Conservation (phyloP, 2,113 vertebrate genomes). For the Dinomys branickii region DNA sequence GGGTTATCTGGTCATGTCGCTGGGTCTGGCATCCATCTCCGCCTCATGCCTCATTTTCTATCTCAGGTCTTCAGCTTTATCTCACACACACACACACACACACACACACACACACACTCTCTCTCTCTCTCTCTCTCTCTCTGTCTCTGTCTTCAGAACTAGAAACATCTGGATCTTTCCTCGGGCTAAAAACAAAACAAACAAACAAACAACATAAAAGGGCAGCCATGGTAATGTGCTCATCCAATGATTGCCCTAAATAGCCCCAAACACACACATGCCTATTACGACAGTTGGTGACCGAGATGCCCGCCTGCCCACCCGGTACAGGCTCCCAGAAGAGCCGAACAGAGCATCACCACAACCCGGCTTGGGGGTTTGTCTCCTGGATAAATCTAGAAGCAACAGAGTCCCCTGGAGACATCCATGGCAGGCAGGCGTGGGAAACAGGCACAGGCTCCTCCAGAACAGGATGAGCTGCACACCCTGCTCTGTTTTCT, state of each 20-base stretch:
- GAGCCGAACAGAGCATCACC: neutral
- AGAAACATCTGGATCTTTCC: constrained; percentile 74
- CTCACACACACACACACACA: too few relatives aligned
- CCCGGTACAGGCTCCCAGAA: neutral
- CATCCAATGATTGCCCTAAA: neutral
- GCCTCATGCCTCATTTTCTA: too few relatives aligned
- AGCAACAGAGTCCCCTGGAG: neutral
- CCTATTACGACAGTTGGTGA: neutral
- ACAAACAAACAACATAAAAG: constrained; percentile 48
- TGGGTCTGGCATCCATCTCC: too few relatives aligned
- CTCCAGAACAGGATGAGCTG: neutral
- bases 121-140: neutral
- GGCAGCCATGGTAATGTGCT: neutral
- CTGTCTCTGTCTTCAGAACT: neutral
- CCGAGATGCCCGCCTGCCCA: neutral
- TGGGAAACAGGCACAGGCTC: neutral
- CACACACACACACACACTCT: too few relatives aligned
- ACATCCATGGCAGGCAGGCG: neutral
- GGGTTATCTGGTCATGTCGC: too few relatives aligned
- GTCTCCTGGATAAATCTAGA: neutral
- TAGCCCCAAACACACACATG: neutral
- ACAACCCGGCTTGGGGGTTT: neutral
- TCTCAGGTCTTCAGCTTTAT: too few relatives aligned
- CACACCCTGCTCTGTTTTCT: neutral
- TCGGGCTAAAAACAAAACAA: constrained; percentile 69